Percentiles rank a stretch among this genome's conserved stretches.
Conservation (phyloP, 2,113 vertebrate species). For the Panthera tigris region DNA sequence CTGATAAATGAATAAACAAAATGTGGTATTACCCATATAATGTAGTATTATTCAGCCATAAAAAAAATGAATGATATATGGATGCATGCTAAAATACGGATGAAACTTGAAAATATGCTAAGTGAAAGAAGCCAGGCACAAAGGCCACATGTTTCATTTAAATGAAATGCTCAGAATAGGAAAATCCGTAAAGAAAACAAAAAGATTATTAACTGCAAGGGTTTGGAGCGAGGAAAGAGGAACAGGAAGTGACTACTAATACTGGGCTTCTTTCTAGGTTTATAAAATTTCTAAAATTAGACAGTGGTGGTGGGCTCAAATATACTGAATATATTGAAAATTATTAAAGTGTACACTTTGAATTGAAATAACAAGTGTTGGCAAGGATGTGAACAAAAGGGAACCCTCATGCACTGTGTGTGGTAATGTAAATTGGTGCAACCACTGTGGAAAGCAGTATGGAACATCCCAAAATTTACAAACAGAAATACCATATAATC, state of each 20-base stretch:
- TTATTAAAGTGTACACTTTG: background rate
- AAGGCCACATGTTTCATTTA: background rate
- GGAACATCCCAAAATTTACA: background rate
- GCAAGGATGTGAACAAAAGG: background rate
- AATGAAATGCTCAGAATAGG: background rate
- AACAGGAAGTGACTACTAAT: background rate
- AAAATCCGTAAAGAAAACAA: background rate
- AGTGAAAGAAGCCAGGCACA: background rate
- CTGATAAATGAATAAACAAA: background rate
- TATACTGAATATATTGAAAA: background rate
- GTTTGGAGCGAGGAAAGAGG: background rate
- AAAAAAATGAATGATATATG: background rate
- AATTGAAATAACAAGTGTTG: background rate
- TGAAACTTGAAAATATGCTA: background rate
- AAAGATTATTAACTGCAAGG: background rate
- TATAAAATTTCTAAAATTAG: conserved; percentile 25
- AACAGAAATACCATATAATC: background rate
- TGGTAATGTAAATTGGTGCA: background rate
- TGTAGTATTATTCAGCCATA: background rate
- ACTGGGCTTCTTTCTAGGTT: background rate
- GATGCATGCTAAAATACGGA: background rate
- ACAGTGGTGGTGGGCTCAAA: background rate
- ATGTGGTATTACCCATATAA: background rate
- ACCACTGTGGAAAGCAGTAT: background rate
- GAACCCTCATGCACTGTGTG: background rate